phyloP scores from a whole-genome alignment of 2,888 invertebrate genomes.

The Melanotus villosus region DNA sequence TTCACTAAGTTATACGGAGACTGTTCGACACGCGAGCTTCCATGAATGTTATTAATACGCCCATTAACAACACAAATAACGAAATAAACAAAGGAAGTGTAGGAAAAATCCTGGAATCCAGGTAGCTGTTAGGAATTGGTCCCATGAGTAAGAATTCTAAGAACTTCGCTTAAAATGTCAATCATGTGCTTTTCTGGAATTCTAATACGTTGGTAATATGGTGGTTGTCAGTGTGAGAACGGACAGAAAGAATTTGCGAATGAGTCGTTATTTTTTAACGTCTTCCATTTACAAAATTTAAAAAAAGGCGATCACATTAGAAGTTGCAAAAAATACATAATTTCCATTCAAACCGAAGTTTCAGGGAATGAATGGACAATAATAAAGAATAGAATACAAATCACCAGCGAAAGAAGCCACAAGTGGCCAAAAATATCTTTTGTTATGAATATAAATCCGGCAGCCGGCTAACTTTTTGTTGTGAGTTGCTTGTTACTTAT shows the following conservation, averaged over 20 bases:
- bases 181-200: background rate
- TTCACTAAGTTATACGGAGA: background rate
- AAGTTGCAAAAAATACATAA: no score
- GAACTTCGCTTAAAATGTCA: background rate
- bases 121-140: background rate
- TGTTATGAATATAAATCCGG: background rate
- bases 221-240: background rate
- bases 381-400: conserved; percentile 3
- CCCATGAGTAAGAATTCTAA: background rate
- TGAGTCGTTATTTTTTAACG: no score
- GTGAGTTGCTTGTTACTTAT: background rate
- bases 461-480: conserved; percentile 1
- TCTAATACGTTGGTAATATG: background rate
- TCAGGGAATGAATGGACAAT: background rate
- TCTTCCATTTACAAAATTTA: no score
- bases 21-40: background rate
- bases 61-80: background rate
- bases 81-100: background rate
- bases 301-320: no score
- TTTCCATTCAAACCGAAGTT: background rate
- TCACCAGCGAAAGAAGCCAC: background rate
- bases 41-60: conserved; percentile 1
- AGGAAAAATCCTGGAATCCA: background rate
- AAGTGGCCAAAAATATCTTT: conserved; percentile 5
- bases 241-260: no score